Evolutionary conservation across 2,888 invertebrate genomes (phyloP).

Genomic region (Chloromyia formosa): DNA sequence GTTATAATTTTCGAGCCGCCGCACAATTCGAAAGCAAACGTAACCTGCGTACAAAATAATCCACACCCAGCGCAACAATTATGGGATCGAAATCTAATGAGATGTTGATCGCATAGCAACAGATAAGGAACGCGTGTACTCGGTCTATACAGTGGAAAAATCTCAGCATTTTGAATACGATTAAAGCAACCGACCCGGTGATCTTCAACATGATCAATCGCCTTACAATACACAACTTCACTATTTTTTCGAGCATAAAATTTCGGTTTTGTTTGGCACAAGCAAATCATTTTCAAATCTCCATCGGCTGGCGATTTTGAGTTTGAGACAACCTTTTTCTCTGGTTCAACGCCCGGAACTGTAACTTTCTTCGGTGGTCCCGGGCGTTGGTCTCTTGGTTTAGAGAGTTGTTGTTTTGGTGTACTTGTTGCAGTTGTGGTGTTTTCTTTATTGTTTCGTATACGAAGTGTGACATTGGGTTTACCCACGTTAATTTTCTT

Average conservation of each 20-base stretch:
- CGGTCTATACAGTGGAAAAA: constrained; percentile 72
- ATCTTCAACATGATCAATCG: constrained; percentile 78
- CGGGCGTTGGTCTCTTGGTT: background rate
- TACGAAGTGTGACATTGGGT: constrained; percentile 60
- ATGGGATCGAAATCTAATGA: constrained; percentile 77
- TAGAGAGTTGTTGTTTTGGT: background rate
- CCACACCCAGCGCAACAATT: constrained; percentile 93
- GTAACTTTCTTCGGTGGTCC: background rate
- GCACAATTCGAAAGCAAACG: too few species aligned
- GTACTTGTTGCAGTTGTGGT: background rate
- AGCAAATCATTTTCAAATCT: constrained; percentile 59
- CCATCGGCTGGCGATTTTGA: background rate
- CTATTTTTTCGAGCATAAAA: constrained; percentile 67
- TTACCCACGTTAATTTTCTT: constrained; percentile 59
- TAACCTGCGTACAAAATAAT: constrained; percentile 86
- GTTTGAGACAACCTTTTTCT: background rate
- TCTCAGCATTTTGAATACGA: constrained; percentile 66
- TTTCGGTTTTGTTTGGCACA: constrained; percentile 67
- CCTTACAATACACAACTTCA: constrained; percentile 75
- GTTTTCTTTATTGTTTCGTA: constrained; percentile 53
- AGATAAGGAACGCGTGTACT: constrained; percentile 81
- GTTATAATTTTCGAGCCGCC: background rate
- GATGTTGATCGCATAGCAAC: constrained; percentile 81
- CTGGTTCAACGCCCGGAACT: background rate
- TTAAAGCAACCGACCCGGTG: constrained; percentile 84